Conservation (phyloP, 2,797 vertebrate genomes). For the Catamblyrhynchus diadema region DNA sequence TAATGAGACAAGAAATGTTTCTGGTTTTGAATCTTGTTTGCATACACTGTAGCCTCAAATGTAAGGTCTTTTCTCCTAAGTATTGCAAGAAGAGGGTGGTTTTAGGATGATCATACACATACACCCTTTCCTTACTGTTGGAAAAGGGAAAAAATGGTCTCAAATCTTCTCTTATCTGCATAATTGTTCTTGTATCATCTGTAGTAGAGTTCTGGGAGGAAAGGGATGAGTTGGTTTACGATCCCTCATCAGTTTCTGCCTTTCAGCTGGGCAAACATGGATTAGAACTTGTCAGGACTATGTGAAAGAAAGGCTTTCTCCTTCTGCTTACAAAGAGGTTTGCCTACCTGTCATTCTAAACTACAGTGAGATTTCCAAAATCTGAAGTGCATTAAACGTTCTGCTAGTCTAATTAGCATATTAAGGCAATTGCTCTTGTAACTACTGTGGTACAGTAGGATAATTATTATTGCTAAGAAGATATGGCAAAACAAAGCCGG, state of each 20-base stretch:
- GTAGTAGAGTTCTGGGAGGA: not conserved
- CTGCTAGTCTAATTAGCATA: not conserved
- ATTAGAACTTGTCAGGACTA: not conserved
- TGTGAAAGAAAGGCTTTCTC: not conserved
- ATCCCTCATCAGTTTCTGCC: not conserved
- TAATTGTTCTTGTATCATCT: not conserved
- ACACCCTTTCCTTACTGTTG: not conserved
- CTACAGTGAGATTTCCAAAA: not conserved
- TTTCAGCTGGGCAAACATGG: not conserved
- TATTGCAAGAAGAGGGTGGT: not conserved
- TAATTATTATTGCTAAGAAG: not conserved
- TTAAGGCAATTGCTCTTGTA: not conserved
- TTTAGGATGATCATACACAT: not conserved
- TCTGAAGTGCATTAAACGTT: not conserved
- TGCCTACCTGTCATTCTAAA: not conserved
- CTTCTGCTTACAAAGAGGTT: not conserved
- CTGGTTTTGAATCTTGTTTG: not conserved
- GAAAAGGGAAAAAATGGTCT: not conserved
- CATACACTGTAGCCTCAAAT: not conserved
- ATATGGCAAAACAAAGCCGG: not conserved
- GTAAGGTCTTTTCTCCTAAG: not conserved
- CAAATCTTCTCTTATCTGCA: not conserved
- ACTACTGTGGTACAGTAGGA: not conserved
- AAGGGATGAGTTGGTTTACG: not conserved
- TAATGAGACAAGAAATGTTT: not conserved